Evolutionary conservation across 2,113 vertebrate genomes (phyloP).

Genomic region (Salvator merianae): DNA sequence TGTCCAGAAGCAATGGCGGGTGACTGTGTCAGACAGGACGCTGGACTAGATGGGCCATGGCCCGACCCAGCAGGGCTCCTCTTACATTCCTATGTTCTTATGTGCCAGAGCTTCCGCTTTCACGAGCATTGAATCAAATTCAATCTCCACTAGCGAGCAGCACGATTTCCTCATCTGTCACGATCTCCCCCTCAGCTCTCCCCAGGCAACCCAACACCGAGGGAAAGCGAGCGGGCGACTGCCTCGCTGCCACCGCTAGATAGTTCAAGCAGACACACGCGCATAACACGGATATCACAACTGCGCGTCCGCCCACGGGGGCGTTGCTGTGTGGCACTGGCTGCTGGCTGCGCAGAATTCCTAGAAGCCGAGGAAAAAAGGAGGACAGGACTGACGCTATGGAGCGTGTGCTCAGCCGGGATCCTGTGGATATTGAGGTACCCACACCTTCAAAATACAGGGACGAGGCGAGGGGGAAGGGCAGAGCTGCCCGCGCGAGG

Average conservation of each 20-base stretch:
- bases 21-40: no score
- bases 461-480: conserved; percentile 29
- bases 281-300: accelerated
- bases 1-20: no score
- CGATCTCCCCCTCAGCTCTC: no score
- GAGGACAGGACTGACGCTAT: conserved; percentile 54
- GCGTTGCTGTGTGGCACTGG: conserved; percentile 20
- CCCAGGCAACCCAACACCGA: not conserved
- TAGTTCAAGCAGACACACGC: no score
- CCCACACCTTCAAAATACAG: conserved; percentile 23
- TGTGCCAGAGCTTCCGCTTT: not conserved
- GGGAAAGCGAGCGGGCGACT: no score
- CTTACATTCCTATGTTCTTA: no score
- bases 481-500: not conserved
- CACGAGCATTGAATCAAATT: not conserved
- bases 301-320: conserved; percentile 24
- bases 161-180: not conserved
- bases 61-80: no score
- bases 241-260: no score
- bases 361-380: not conserved
- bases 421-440: conserved; percentile 87
- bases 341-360: not conserved
- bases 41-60: no score
- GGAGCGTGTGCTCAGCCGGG: conserved; percentile 80
- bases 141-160: not conserved